phyloP scores from a whole-genome alignment of 2,797 vertebrate genomes.

The Fringilla coelebs region DNA sequence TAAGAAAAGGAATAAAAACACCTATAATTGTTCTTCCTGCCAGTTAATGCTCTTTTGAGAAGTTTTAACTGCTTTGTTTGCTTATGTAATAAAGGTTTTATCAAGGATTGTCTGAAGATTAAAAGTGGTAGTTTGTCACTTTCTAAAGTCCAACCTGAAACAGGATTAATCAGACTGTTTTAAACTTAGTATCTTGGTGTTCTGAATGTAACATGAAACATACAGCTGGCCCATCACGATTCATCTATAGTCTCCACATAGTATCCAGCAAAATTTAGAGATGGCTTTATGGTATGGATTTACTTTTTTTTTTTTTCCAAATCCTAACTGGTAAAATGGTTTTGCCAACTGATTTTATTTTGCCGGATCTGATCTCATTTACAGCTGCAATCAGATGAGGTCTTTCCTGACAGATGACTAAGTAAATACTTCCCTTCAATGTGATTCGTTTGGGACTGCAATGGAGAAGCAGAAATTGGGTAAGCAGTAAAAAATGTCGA shows the following conservation, averaged over 20 bases:
- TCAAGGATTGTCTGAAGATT: slow-evolving; percentile 8
- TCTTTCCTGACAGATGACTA: not conserved
- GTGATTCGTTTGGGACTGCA: not conserved
- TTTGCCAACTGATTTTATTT: not conserved
- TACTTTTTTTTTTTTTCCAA: not conserved
- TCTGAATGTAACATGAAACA: not conserved
- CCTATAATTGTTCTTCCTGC: not conserved
- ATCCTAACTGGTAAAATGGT: not conserved
- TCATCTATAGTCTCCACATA: not conserved
- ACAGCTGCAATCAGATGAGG: not conserved
- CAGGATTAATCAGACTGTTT: not conserved
- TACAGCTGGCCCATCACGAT: not conserved
- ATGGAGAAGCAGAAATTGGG: not conserved
- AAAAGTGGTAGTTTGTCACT: not conserved
- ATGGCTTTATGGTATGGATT: not conserved
- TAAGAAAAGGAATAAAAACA: slow-evolving; percentile 1
- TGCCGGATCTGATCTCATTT: not conserved
- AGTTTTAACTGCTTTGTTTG: slow-evolving; percentile 39
- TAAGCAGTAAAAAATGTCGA: slow-evolving; percentile 38
- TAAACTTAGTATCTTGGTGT: not conserved
- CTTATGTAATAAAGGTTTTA: slow-evolving; percentile 14
- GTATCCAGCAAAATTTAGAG: not conserved
- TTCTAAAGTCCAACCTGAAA: not conserved
- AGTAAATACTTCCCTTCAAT: not conserved
- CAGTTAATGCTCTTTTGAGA: slow-evolving; percentile 1